A percentile compares a stretch with the other conserved stretches of the same genome.
phyloP scores from a whole-genome alignment of 1,140 invertebrate species.

The Drosophila bifasciata region DNA sequence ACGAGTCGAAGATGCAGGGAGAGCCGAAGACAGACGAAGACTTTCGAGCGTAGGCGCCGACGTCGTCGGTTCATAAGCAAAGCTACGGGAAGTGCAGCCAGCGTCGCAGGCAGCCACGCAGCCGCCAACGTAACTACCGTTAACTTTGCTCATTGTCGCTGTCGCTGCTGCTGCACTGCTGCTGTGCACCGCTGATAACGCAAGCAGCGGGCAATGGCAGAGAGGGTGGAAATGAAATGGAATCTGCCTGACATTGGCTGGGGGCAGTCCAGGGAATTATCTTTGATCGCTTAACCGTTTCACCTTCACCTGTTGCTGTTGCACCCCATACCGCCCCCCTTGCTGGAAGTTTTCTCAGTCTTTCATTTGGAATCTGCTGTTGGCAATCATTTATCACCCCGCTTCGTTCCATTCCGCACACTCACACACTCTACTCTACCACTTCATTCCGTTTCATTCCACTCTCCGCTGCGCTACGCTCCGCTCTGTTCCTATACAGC shows the following conservation, averaged over 20 bases:
- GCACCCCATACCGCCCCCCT: background rate
- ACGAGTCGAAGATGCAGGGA: conserved; percentile 18
- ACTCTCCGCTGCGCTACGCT: too few species aligned
- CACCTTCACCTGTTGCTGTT: conserved; percentile 8
- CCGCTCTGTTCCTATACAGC: background rate
- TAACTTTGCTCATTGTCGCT: too few species aligned
- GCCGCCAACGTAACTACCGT: conserved; percentile 49
- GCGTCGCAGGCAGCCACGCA: conserved; percentile 2
- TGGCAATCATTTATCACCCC: conserved; percentile 19
- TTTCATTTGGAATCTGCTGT: conserved; percentile 6
- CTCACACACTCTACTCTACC: too few species aligned
- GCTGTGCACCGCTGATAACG: too few species aligned
- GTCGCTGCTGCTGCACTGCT: too few species aligned
- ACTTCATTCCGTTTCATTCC: too few species aligned
- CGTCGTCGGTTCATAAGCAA: background rate
- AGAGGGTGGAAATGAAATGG: too few species aligned
- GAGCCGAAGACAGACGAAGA: conserved; percentile 1
- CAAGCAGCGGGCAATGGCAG: too few species aligned
- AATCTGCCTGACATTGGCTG: too few species aligned
- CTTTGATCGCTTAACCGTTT: conserved; percentile 11
- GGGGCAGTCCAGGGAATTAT: too few species aligned
- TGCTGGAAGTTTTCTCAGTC: conserved; percentile 29
- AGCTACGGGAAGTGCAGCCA: conserved; percentile 66
- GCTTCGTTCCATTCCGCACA: background rate
- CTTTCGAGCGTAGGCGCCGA: conserved; percentile 31